These are phyloP conservation scores for Saccostrea echinata DNA, from an alignment of 1,140 invertebrate genomes.

Conservation along the genomic window DNA sequence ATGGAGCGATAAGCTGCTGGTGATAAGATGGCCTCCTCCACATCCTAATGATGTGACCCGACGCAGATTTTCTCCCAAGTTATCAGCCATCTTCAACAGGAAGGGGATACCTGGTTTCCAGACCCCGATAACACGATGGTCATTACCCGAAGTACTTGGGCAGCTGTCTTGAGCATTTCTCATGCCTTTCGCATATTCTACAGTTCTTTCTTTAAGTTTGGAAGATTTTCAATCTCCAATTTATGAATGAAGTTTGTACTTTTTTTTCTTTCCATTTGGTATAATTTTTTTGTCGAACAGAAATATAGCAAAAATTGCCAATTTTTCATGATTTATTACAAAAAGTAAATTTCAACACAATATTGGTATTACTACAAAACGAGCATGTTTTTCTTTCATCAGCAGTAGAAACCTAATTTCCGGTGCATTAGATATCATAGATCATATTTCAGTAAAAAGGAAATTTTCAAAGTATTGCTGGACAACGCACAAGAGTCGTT, in stretches of 20 bases:
- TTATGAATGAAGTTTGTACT: not conserved
- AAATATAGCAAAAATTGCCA: not conserved
- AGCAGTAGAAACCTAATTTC: not conserved
- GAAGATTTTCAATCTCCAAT: not conserved
- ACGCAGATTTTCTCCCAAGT: not conserved
- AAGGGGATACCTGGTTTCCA: slow-evolving; percentile 15
- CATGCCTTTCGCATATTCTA: not conserved
- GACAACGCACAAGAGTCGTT: not conserved
- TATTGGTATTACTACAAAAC: not conserved
- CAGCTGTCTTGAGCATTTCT: not conserved
- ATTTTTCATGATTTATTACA: not conserved
- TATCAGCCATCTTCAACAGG: slow-evolving; percentile 6
- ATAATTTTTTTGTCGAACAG: not conserved
- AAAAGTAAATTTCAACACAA: not conserved
- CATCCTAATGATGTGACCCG: slow-evolving; percentile 23
- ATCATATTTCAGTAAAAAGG: slow-evolving; percentile 6
- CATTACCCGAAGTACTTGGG: not conserved
- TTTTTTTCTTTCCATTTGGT: not conserved
- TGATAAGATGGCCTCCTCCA: not conserved
- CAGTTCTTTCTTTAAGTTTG: not conserved
- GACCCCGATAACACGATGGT: slow-evolving; percentile 20
- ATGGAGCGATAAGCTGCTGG: not conserved
- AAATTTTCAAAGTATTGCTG: not conserved
- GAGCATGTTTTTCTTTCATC: not conserved
- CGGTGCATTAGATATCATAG: slow-evolving; percentile 6